Evolutionary conservation across 2,888 invertebrate genomes (phyloP).

Genomic region (Drosophila monieri): DNA sequence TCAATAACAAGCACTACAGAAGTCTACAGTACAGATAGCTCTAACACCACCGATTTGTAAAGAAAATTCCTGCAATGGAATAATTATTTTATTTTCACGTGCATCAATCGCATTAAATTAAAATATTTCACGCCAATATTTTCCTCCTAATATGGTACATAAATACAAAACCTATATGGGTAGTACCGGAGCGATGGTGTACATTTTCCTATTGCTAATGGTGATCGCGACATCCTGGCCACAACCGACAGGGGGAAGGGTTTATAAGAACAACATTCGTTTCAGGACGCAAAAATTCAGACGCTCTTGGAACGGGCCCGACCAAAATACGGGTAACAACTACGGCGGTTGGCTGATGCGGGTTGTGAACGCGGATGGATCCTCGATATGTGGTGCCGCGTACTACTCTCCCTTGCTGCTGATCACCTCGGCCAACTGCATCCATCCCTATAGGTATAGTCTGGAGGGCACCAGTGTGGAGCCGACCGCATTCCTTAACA

Average conservation of each 20-base stretch:
- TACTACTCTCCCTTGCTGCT: conserved; percentile 23
- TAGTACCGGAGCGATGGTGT: background rate
- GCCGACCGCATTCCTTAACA: conserved; percentile 7
- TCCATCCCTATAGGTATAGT: conserved; percentile 8
- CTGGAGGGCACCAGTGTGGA: conserved; percentile 24
- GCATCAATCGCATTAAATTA: background rate
- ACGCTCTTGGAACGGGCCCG: conserved; percentile 34
- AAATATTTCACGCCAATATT: background rate
- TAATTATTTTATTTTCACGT: background rate
- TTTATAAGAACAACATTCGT: conserved; percentile 13
- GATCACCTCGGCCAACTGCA: conserved; percentile 41
- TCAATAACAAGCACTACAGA: background rate
- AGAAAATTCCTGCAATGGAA: background rate
- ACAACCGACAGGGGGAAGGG: background rate
- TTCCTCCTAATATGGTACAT: background rate
- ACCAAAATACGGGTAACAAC: background rate
- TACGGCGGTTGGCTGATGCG: conserved; percentile 26
- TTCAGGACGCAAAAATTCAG: background rate
- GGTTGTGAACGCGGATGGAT: conserved; percentile 15
- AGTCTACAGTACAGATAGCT: too few relatives aligned
- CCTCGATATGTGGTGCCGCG: conserved; percentile 35
- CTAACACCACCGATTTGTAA: too few relatives aligned
- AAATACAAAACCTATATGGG: background rate
- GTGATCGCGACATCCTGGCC: background rate
- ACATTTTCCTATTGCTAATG: background rate